Evolutionary conservation across 1,140 invertebrate species (phyloP), one percentile per base, ranked within the genome.

Genomic region (Drosophila sproati): DNA sequence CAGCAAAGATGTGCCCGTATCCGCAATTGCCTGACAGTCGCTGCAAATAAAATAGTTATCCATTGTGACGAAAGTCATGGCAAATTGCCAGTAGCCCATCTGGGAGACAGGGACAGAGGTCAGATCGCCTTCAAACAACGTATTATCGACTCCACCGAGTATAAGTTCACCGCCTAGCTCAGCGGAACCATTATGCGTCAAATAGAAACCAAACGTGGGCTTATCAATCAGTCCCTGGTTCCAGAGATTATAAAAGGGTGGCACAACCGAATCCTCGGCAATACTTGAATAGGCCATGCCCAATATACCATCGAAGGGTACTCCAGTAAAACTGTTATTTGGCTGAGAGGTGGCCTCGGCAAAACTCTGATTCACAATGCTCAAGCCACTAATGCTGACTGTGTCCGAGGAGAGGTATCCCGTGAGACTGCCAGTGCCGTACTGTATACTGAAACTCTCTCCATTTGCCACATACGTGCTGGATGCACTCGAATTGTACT

Each of bases 251-350:
- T 99, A 96, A 93, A 99, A 99, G 3, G 99, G 97, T 0, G 98
- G 98, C 34, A 94, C 93, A 28, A 99, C 98, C 62, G 95, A 94
- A 93, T 99, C 97, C 77, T 97, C 98, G 60, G 98, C 94, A 88
- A 99, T 99, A 34, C 94, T 94, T 67, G 94, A 93, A 92, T 97
- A 99, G 2, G 94, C 98, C 96, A 99, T 95, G 75, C 98, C 98
- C 47, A 99, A 94, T 82, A 99, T 98, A 68, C 99, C 98, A 92
- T 99, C 98, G 93, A 99, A 99, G 92, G 98, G 98, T 52, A 98
- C 98, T 72, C 97, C 97, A 4, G 98, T 96, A 93, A 99, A 99
- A 39, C 96, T 95, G 41, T 96, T 92, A 35, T 96, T 96, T 52
- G 99, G 98, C 93, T 99, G 98, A 77, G 95, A 96, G 3, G 97